Percentiles rank a stretch among this genome's conserved stretches.
Conservation (phyloP, 2,888 invertebrate species). For the Ichneumoninae sp. region DNA sequence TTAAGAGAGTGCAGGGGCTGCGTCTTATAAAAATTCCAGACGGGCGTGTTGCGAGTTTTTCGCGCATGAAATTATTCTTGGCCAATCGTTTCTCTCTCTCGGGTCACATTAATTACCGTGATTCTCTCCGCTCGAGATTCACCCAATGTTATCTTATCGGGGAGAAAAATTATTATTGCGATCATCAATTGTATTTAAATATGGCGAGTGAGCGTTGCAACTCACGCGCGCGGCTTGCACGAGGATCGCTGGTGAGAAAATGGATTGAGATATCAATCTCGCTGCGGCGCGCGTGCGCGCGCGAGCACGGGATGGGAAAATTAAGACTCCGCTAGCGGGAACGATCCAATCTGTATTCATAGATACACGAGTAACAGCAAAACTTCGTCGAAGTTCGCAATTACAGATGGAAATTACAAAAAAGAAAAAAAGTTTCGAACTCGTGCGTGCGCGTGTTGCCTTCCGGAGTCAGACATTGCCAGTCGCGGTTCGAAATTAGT, state of each 20-base stretch:
- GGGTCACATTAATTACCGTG: conserved; percentile 26
- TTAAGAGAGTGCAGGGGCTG: background rate
- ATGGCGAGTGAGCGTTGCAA: background rate
- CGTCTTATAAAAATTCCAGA: background rate
- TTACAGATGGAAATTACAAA: conserved; percentile 28
- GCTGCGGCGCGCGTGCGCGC: background rate
- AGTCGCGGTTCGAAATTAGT: conserved; percentile 37
- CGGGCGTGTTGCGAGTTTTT: background rate
- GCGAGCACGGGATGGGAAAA: conserved; percentile 18
- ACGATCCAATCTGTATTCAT: conserved; percentile 43
- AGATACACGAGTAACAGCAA: conserved; percentile 8
- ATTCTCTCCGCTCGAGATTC: background rate
- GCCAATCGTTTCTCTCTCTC: background rate
- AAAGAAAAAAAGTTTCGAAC: background rate
- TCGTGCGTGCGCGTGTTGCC: conserved; percentile 2
- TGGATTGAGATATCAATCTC: conserved; percentile 34
- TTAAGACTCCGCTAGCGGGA: conserved; percentile 1
- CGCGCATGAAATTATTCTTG: background rate
- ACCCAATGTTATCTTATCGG: background rate
- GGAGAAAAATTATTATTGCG: conserved; percentile 18
- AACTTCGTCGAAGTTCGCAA: conserved; percentile 29
- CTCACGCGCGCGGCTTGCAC: background rate
- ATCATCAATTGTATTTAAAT: conserved; percentile 6
- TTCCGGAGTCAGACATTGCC: conserved; percentile 1
- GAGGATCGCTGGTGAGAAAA: conserved; percentile 23